These are phyloP conservation scores for Macropodus opercularis DNA, from an alignment of 2,797 vertebrate species.

Conservation along the genomic window DNA sequence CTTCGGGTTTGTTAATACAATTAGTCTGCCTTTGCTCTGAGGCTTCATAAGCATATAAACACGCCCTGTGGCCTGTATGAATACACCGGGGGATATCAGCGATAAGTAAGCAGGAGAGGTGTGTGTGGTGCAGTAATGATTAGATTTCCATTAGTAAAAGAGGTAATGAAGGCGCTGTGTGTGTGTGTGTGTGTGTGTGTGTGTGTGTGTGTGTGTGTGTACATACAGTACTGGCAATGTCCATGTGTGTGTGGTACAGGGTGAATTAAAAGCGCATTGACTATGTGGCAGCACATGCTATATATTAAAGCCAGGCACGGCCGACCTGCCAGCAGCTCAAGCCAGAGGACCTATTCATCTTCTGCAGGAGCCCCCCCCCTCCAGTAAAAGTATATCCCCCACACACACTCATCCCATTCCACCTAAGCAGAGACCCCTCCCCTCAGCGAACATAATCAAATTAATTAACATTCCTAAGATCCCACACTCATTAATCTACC, in stretches of 20 bases:
- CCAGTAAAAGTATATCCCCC: constrained; percentile 69
- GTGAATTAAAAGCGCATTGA: constrained; percentile 89
- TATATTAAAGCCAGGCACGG: constrained; percentile 82
- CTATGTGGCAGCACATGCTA: constrained; percentile 85
- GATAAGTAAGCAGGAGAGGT: constrained; percentile 60
- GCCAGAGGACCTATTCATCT: constrained; percentile 80
- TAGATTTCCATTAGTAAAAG: constrained; percentile 71
- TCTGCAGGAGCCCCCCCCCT: constrained; percentile 52
- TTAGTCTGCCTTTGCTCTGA: constrained; percentile 57
- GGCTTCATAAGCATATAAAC: constrained; percentile 51
- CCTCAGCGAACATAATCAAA: constrained; percentile 78
- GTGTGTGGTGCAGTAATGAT: constrained; percentile 61
- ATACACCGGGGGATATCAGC: constrained; percentile 62
- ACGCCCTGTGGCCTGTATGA: constrained; percentile 42
- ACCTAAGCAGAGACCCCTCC: constrained; percentile 61
- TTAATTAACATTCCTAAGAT: constrained; percentile 85
- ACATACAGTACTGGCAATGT: constrained; percentile 46
- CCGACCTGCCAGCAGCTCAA: constrained; percentile 71
- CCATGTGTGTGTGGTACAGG: constrained; percentile 65
- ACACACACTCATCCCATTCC: constrained; percentile 61
- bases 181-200: constrained; percentile 26
- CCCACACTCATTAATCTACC: constrained; percentile 80
- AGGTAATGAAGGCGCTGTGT: constrained; percentile 52
- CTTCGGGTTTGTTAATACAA: constrained; percentile 65
- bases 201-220: constrained; percentile 20